Evolutionary conservation across 2,113 vertebrate species (phyloP), one percentile per base, ranked within the genome.

Genomic region (Malurus alboscapulatus): DNA sequence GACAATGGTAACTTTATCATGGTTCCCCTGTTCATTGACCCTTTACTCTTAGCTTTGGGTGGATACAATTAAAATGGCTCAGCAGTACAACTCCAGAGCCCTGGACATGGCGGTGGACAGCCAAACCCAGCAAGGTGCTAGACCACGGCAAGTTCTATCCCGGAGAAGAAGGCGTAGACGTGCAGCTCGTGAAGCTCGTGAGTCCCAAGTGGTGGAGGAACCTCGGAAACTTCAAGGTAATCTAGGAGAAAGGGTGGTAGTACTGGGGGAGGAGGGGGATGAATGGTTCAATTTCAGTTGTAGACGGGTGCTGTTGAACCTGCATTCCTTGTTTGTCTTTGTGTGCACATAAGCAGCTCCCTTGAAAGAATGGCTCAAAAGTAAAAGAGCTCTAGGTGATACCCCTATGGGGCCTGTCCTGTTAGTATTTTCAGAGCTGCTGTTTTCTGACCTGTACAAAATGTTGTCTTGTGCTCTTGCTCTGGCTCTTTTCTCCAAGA

Each of bases 321-420:
- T 14, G 21, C 45, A 12, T 42, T 63, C 9, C 25, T 80, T 2
- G 0, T 32, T 20, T 47, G 17, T 22, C 21, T 75, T 79, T 4
- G 8, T 25, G 9, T 55, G 3, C 2, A 1, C 0, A 1, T 11
- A 26, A 12, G 5, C 4, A 16, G 11, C 2, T 32, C 2, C 4
- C 3, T 50, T 76, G 55, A 81, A 89, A 42, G 30, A 61, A 48
- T 9, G 17, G 7, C 4, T 78, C 0, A 24, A 61, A 69, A n/a
- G 29, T 34, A 32, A 11, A 50, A 45, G 5, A 47, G 16, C 4
- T 50, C 2, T 3, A 62, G 27, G 5, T 50, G 20, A 9, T 1
- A 10, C 0, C 2, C 5, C 3, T 73, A 0, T 65, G 22, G 12
- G 25, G 15, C 10, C 10, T 90, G 25, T 12, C 13, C 4, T 48